Conservation (phyloP, 64 coral and sea anemone species). For the Anthopleura sola region DNA sequence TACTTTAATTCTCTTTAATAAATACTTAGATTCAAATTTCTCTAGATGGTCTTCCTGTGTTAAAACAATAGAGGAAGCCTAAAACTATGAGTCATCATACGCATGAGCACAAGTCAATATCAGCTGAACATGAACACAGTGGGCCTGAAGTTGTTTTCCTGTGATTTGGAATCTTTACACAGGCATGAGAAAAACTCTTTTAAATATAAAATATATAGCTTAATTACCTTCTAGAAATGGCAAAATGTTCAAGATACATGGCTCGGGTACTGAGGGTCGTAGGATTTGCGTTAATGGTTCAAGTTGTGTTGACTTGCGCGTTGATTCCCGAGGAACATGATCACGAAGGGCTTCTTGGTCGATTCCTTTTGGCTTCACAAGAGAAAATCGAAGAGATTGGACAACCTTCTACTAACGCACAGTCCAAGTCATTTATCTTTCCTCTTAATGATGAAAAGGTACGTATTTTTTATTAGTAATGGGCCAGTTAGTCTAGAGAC, state of each 20-base stretch:
- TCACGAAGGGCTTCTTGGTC: constrained; percentile 48
- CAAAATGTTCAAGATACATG: constrained; percentile 26
- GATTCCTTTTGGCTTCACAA: constrained; percentile 39
- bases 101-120: neutral
- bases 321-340: constrained; percentile 50
- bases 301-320: constrained; percentile 32
- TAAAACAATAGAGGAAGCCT: neutral
- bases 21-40: neutral
- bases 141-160: neutral
- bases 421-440: constrained; percentile 67
- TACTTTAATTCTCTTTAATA: too few relatives aligned
- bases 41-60: neutral
- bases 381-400: constrained; percentile 29
- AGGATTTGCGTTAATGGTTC: constrained; percentile 39
- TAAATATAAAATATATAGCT: neutral
- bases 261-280: constrained; percentile 12
- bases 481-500: neutral
- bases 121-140: neutral
- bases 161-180: neutral
- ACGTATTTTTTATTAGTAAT: neutral
- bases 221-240: neutral
- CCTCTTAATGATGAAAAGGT: constrained; percentile 72
- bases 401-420: constrained; percentile 17
- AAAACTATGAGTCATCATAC: constrained; percentile 16
- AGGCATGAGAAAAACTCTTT: neutral